Conservation (phyloP, 92 coral and sea anemone genomes). For the Parazoanthus swiftii region DNA sequence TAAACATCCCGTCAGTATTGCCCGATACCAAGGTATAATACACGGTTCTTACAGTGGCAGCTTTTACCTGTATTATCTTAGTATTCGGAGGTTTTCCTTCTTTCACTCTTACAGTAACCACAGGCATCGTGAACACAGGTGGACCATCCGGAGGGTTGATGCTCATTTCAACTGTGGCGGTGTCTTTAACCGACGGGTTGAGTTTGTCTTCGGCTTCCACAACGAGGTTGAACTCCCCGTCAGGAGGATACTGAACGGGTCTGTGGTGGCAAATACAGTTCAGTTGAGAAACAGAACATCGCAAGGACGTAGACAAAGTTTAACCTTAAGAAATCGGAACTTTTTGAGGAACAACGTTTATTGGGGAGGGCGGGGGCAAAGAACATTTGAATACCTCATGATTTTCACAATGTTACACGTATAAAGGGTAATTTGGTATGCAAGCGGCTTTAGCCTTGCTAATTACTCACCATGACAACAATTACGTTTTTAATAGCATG, state of each 20-base stretch:
- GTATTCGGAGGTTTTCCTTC: conserved; percentile 73
- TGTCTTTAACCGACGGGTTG: conserved; percentile 47
- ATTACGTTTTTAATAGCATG: too few relatives aligned
- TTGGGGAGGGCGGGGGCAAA: too few relatives aligned
- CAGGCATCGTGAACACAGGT: conserved; percentile 63
- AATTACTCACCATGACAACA: too few relatives aligned
- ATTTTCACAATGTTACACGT: too few relatives aligned
- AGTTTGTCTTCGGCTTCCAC: conserved; percentile 60
- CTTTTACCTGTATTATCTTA: conserved; percentile 55
- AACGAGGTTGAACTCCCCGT: conserved; percentile 45
- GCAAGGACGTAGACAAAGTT: too few relatives aligned
- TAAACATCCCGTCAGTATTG: conserved; percentile 62
- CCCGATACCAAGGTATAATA: conserved; percentile 60
- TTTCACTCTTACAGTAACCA: conserved; percentile 47
- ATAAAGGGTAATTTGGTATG: too few relatives aligned
- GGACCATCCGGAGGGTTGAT: conserved; percentile 58
- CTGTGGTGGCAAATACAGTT: not conserved
- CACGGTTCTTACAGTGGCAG: conserved; percentile 61
- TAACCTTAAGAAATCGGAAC: too few relatives aligned
- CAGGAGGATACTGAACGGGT: conserved; percentile 43
- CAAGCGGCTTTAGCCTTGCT: too few relatives aligned
- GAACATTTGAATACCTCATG: too few relatives aligned
- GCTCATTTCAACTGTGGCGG: conserved; percentile 50
- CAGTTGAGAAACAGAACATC: not conserved
- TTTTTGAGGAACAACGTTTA: too few relatives aligned